Percentiles rank a stretch among this genome's conserved stretches.
These are phyloP conservation scores for Ptilorrhoa leucosticta DNA, from an alignment of 2,113 vertebrate genomes.

Conservation along the genomic window DNA sequence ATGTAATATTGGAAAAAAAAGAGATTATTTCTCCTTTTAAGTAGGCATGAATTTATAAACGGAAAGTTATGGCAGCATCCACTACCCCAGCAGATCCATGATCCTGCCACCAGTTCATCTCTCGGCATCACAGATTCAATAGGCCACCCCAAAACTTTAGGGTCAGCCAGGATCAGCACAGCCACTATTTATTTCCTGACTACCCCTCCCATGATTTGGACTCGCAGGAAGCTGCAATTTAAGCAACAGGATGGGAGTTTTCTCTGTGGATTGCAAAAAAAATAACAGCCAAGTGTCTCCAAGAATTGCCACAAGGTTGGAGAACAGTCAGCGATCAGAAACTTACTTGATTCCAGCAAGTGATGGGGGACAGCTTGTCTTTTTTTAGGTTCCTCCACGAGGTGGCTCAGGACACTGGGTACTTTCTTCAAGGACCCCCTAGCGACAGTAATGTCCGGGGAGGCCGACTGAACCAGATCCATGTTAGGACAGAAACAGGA, in stretches of 20 bases:
- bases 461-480: slow-evolving; percentile 64
- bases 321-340: not conserved
- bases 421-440: slow-evolving; percentile 37
- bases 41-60: not conserved
- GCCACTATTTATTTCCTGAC: not conserved
- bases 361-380: slow-evolving; percentile 71
- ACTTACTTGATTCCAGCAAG: slow-evolving; percentile 85
- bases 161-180: not conserved
- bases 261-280: not conserved
- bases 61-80: not conserved
- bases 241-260: not conserved
- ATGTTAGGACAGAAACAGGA: slow-evolving; percentile 57
- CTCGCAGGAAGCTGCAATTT: not conserved
- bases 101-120: not conserved
- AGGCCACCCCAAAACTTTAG: not conserved
- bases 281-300: not conserved
- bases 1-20: not conserved
- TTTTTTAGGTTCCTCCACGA: slow-evolving; percentile 77
- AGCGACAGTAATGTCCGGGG: not conserved
- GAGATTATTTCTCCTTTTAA: not conserved
- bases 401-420: slow-evolving; percentile 68
- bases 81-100: not conserved
- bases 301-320: not conserved
- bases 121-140: not conserved
- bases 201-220: not conserved